These are phyloP conservation scores for Pollachius pollachius DNA, from an alignment of 2,113 vertebrate genomes.

Conservation along the genomic window DNA sequence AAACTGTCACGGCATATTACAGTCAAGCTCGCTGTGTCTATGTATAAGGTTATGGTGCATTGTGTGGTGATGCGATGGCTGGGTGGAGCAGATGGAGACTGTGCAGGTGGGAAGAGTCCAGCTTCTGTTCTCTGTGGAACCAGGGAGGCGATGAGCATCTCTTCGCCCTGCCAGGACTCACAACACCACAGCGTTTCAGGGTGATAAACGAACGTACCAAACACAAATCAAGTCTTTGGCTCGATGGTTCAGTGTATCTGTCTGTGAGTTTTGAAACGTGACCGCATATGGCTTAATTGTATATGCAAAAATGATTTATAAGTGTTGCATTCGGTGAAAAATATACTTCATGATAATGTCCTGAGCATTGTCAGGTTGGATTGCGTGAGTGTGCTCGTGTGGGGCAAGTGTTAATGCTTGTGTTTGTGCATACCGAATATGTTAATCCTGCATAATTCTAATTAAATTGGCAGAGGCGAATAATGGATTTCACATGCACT, in stretches of 20 bases:
- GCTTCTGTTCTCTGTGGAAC: constrained; percentile 66
- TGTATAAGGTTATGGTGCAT: constrained; percentile 50
- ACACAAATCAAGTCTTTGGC: constrained; percentile 57
- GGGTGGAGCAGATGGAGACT: constrained; percentile 76
- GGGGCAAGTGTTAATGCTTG: background rate
- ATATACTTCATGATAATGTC: too few species aligned
- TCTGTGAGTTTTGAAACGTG: background rate
- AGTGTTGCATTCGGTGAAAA: background rate
- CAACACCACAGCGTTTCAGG: constrained; percentile 56
- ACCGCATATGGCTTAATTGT: too few species aligned
- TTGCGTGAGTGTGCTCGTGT: background rate
- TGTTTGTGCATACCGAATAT: background rate
- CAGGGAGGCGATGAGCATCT: constrained; percentile 32
- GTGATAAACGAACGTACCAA: constrained; percentile 69
- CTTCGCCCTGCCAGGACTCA: constrained; percentile 53
- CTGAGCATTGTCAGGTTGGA: constrained; percentile 9
- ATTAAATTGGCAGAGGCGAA: background rate
- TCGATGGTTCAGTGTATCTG: constrained; percentile 41
- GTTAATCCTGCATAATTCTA: constrained; percentile 1
- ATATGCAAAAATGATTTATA: too few species aligned
- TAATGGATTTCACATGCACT: background rate
- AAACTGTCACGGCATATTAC: constrained; percentile 40
- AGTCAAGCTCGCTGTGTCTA: constrained; percentile 48
- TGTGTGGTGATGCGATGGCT: constrained; percentile 48
- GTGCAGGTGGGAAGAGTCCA: constrained; percentile 75